These are phyloP conservation scores for Alfaro cultratus DNA, from an alignment of 2,797 vertebrate species.

Conservation along the genomic window DNA sequence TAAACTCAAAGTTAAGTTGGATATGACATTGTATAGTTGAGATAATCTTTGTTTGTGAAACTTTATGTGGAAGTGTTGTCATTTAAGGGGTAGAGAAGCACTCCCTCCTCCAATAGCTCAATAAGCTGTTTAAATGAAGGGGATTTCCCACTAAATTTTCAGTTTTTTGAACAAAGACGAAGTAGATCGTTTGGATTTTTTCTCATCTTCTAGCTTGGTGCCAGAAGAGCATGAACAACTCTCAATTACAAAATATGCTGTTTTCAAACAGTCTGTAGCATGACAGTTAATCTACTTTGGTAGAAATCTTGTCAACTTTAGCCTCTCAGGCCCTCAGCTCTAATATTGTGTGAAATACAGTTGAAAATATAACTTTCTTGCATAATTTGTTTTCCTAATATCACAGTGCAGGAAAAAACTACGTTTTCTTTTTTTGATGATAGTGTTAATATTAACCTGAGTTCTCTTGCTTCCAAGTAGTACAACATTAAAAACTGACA, in stretches of 20 bases:
- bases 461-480: neutral
- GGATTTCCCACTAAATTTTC: neutral
- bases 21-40: neutral
- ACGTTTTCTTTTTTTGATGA: neutral
- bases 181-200: neutral
- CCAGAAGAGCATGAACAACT: neutral
- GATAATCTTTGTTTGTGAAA: neutral
- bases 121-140: neutral
- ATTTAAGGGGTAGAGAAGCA: neutral
- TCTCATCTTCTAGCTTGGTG: neutral
- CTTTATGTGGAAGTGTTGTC: neutral
- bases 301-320: neutral
- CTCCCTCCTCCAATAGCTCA: neutral
- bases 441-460: neutral
- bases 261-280: neutral
- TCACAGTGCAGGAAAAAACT: neutral
- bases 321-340: neutral
- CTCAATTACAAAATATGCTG: neutral
- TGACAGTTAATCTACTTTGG: neutral
- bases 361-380: neutral
- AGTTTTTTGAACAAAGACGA: neutral
- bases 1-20: neutral
- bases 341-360: neutral
- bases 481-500: neutral
- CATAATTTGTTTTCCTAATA: neutral